These are phyloP conservation scores for Premnoplex brunnescens DNA, from an alignment of 2,797 vertebrate species.

Conservation along the genomic window DNA sequence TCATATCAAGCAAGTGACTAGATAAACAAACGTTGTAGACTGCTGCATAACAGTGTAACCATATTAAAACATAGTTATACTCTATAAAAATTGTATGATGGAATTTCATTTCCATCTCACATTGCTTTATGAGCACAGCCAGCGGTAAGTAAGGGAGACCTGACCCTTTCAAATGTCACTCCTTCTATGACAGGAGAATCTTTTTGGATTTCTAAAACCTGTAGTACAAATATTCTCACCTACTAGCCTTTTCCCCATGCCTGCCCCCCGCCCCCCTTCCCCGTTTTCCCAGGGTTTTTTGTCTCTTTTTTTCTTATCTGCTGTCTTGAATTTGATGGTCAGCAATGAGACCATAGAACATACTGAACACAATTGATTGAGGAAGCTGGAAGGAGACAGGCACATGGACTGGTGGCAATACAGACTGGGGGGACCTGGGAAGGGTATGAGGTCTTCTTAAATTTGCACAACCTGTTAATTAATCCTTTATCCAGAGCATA, in stretches of 20 bases:
- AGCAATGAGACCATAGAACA: neutral
- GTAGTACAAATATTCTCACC: neutral
- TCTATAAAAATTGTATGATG: neutral
- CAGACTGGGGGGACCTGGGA: neutral
- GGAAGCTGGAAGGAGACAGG: neutral
- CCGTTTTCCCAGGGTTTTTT: neutral
- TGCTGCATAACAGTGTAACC: neutral
- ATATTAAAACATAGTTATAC: neutral
- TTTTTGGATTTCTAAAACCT: neutral
- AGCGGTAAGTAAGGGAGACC: neutral
- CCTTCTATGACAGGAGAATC: neutral
- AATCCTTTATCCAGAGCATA: neutral
- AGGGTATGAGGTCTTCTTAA: neutral
- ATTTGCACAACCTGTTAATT: neutral
- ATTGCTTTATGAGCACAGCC: neutral
- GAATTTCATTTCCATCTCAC: neutral
- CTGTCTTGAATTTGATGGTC: neutral
- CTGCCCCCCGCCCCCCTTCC: neutral
- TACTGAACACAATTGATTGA: fast-evolving
- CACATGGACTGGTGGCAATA: neutral
- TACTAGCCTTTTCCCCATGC: neutral
- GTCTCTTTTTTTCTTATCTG: neutral
- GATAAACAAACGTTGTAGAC: neutral
- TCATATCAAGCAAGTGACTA: neutral
- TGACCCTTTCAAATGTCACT: neutral